Percentiles rank a stretch among this genome's conserved stretches.
Conservation (phyloP, 2,113 vertebrate genomes). For the Coryphaenoides rupestris region DNA sequence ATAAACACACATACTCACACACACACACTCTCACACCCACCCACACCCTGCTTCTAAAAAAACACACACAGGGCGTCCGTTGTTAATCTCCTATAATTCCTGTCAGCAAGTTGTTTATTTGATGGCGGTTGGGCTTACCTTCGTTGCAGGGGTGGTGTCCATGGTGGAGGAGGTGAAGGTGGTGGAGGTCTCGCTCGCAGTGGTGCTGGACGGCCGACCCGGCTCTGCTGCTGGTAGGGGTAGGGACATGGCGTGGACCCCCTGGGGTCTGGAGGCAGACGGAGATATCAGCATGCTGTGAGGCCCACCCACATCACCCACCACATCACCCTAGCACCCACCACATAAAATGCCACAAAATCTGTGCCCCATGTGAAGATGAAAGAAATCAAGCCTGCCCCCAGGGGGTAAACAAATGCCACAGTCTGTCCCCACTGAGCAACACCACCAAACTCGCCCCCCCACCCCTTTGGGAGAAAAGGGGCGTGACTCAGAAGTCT, state of each 20-base stretch:
- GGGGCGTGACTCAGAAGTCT: too few species aligned
- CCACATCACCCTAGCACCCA: background rate
- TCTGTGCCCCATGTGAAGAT: too few species aligned
- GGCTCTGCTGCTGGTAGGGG: constrained; percentile 65
- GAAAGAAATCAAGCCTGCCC: background rate
- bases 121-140: constrained; percentile 57
- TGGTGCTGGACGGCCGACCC: constrained; percentile 86
- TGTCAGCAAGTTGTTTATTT: background rate
- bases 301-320: too few species aligned
- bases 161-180: constrained; percentile 82
- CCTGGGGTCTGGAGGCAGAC: constrained; percentile 64
- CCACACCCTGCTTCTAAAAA: constrained; percentile 5
- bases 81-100: too few species aligned
- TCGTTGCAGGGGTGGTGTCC: constrained; percentile 76
- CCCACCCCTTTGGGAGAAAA: too few species aligned
- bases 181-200: constrained; percentile 89
- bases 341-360: constrained; percentile 12
- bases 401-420: too few species aligned
- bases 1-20: background rate
- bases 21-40: background rate
- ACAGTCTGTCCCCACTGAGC: too few species aligned
- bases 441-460: too few species aligned
- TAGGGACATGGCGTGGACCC: constrained; percentile 76
- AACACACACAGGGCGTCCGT: constrained; percentile 1
- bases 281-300: background rate